These are phyloP conservation scores for Labroides dimidiatus DNA, from an alignment of 2,797 vertebrate species.

Conservation along the genomic window DNA sequence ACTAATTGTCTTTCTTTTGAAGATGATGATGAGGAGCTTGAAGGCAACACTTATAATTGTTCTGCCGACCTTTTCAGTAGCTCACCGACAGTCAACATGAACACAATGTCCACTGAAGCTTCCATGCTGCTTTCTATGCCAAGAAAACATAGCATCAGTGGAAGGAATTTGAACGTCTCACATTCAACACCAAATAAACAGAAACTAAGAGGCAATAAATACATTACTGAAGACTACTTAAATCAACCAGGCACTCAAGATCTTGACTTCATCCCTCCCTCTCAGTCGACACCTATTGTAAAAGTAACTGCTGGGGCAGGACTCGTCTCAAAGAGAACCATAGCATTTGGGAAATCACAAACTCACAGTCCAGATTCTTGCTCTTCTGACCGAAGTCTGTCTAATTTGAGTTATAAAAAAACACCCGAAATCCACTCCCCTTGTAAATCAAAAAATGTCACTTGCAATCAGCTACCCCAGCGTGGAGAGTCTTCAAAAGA, in stretches of 20 bases:
- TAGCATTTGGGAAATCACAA: neutral
- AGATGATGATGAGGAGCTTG: conserved; percentile 38
- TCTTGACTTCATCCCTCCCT: conserved; percentile 70
- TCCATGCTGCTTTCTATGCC: neutral
- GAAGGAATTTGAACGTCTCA: neutral
- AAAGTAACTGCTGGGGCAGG: conserved; percentile 14
- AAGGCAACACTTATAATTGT: conserved; percentile 71
- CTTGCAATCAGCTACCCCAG: neutral
- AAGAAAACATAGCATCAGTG: neutral
- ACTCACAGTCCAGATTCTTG: neutral
- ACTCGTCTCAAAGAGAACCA: neutral
- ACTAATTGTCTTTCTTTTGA: conserved; percentile 19
- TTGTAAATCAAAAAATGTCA: neutral
- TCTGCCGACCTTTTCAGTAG: conserved; percentile 81
- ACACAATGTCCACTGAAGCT: neutral
- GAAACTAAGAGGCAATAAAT: neutral
- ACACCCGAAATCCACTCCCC: neutral
- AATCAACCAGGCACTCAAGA: conserved; percentile 14
- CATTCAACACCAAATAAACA: conserved; percentile 31
- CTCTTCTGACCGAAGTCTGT: neutral
- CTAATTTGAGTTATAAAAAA: conserved; percentile 1
- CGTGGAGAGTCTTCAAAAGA: conserved; percentile 24
- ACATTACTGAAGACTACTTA: conserved; percentile 17
- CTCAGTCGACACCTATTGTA: conserved; percentile 75
- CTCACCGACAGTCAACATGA: conserved; percentile 34